Evolutionary conservation across 2,888 invertebrate species (phyloP), one percentile per base, ranked within the genome.

Genomic region (Thereva nobilitata): DNA sequence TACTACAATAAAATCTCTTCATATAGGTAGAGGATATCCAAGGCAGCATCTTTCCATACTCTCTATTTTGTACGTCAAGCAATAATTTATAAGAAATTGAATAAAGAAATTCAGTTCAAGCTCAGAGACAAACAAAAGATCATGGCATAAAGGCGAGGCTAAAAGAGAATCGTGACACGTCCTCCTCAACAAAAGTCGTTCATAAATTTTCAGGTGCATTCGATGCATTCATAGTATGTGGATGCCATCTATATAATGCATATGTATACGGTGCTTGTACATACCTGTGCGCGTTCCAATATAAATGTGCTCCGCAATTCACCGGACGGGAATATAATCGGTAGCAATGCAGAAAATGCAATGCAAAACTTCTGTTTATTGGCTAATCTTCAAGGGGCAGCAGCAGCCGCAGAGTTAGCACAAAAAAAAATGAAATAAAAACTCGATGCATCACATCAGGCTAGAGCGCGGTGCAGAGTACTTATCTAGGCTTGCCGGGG

Each of bases 131-230:
- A 61, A 61, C 61, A 61, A 61, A 61, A 61, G 50, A 61, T 61
- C 61, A 38, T 12, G 49, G 50, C 55, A 56, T 67, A 64, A 66
- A 64, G 57, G 59, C 57, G 55, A 66, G 61, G 55, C 57, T 37
- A 64, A 23, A 50, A 53, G 42, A 61, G 59, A 68, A 68, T 68
- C 68, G 68, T 68, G 68, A 68, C 68, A 68, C 57, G 64, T 68
- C 65, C 65, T 66, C 68, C 63, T 68, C 65, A 68, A 68, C 65
- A 68, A 66, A 65, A 65, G 66, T 68, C 54, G 68, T 61, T 61
- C 65, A 68, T 68, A 68, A 68, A 68, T 65, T 66, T 68, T 68
- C 68, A 68, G 68, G 68, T 68, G 68, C 61, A 68, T 66, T 66
- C 56, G 50, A 61, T 61, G 57, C 47, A 59, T 40, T 50, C 41